These are phyloP conservation scores for Abramis brama DNA, from an alignment of 2,113 vertebrate species.

Conservation along the genomic window DNA sequence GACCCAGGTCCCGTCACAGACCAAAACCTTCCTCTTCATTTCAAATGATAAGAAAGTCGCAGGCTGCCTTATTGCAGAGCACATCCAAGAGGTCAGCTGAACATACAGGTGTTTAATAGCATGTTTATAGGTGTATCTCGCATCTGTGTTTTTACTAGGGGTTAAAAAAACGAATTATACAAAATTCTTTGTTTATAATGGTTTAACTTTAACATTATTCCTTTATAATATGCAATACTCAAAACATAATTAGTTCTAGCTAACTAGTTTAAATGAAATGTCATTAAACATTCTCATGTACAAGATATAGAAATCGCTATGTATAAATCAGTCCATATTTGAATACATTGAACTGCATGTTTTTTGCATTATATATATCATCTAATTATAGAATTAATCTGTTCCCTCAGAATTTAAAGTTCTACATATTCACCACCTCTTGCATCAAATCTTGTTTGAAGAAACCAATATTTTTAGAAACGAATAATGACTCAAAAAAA, in stretches of 20 bases:
- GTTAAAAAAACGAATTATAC: no score
- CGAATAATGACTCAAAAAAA: not conserved
- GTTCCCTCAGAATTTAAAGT: not conserved
- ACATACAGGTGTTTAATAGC: not conserved
- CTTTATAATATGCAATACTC: no score
- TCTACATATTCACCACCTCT: no score
- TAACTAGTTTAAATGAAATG: no score
- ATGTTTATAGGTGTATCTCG: not conserved
- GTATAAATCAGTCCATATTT: no score
- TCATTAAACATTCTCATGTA: no score
- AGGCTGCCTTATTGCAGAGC: constrained; percentile 97
- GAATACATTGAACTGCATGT: not conserved
- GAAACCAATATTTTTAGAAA: not conserved
- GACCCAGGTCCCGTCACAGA: constrained; percentile 92
- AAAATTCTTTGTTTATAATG: no score
- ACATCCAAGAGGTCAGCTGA: constrained; percentile 93
- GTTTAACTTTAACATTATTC: no score
- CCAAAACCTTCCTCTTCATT: constrained; percentile 98
- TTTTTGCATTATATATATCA: not conserved
- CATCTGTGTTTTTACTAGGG: no score
- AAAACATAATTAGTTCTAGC: no score
- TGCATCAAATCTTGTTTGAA: not conserved
- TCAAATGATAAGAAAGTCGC: constrained; percentile 96
- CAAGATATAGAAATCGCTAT: no score
- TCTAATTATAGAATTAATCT: not conserved